Evolutionary conservation across 2,113 vertebrate genomes (phyloP).

Genomic region (Thalassarche chlororhynchos): DNA sequence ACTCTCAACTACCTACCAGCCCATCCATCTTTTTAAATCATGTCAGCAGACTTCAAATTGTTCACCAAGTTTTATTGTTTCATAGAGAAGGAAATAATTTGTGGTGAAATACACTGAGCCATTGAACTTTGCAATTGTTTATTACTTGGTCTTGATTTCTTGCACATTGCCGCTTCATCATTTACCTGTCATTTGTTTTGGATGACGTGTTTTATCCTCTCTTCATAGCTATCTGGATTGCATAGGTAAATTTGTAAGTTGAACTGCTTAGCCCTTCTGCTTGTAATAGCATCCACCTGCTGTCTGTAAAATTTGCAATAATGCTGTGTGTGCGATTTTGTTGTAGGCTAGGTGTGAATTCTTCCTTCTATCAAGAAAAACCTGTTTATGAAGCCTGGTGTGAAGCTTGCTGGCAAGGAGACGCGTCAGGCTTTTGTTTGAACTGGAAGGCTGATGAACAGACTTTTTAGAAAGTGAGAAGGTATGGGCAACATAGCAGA

Average conservation of each 20-base stretch:
- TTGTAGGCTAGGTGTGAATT: not conserved
- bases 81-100: slow-evolving; percentile 5
- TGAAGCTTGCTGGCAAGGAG: not conserved
- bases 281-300: not conserved
- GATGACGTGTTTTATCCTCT: not conserved
- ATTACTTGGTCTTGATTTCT: slow-evolving; percentile 34
- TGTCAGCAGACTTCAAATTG: slow-evolving; percentile 19
- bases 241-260: not conserved
- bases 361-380: not conserved
- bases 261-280: not conserved
- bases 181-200: not conserved
- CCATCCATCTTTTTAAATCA: slow-evolving; percentile 57
- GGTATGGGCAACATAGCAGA: not conserved
- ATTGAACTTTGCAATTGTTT: slow-evolving; percentile 43
- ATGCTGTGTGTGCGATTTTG: not conserved
- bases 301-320: not conserved
- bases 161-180: not conserved
- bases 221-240: not conserved
- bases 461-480: not conserved
- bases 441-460: not conserved
- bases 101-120: not conserved
- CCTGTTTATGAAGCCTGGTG: not conserved
- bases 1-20: not conserved
- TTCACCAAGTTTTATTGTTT: slow-evolving; percentile 32
- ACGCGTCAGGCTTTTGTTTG: not conserved